phyloP scores from a whole-genome alignment of 2,888 invertebrate species.

The Bibio marci region DNA sequence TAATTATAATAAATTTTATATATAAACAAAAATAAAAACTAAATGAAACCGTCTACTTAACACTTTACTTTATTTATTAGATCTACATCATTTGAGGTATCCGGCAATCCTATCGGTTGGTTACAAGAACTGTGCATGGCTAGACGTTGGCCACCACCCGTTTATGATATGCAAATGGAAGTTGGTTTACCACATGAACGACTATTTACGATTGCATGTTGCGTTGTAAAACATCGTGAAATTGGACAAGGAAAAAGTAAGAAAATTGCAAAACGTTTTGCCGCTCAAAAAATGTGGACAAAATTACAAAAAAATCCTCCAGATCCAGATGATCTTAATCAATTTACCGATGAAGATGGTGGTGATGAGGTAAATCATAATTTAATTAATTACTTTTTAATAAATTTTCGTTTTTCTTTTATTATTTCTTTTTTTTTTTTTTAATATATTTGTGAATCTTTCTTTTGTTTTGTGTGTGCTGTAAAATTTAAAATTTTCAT shows the following conservation, averaged over 20 bases:
- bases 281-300: constrained; percentile 89
- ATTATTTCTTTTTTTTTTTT: too few relatives aligned
- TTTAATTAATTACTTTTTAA: too few relatives aligned
- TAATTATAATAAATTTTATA: not conserved
- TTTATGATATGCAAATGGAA: constrained; percentile 60
- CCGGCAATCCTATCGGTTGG: constrained; percentile 90
- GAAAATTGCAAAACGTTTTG: constrained; percentile 90
- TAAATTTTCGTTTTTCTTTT: too few relatives aligned
- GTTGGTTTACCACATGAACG: constrained; percentile 77
- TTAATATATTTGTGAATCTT: too few relatives aligned
- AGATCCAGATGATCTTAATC: constrained; percentile 40
- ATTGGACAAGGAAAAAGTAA: constrained; percentile 82
- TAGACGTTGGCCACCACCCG: constrained; percentile 86
- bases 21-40: not conserved
- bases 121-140: constrained; percentile 94
- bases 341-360: constrained; percentile 49
- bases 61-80: not conserved
- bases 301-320: constrained; percentile 43
- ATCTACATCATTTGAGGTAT: constrained; percentile 35
- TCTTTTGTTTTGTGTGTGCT: too few relatives aligned
- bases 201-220: constrained; percentile 84
- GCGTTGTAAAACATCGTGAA: constrained; percentile 70
- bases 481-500: too few relatives aligned
- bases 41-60: too few relatives aligned
- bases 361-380: constrained; percentile 47